phyloP scores from a whole-genome alignment of 2,113 vertebrate genomes.

The Copsychus sechellarum region DNA sequence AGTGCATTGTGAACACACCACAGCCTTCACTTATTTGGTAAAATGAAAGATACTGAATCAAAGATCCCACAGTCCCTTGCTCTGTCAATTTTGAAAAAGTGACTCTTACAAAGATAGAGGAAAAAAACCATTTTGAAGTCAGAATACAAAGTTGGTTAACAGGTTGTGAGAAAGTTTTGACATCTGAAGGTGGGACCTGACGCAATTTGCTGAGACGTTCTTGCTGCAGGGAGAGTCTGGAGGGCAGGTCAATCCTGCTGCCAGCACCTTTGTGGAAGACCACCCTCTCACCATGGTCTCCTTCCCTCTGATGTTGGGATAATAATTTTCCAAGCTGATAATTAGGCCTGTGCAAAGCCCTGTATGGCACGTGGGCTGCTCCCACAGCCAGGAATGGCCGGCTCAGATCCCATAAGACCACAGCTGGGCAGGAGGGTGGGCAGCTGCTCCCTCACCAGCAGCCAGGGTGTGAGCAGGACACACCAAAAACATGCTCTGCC shows the following conservation, averaged over 20 bases:
- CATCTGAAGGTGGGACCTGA: background rate
- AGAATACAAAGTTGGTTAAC: background rate
- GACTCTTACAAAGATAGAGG: background rate
- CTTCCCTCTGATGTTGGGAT: background rate
- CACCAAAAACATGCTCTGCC: background rate
- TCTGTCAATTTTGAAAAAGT: background rate
- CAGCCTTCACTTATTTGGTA: background rate
- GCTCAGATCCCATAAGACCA: accelerated
- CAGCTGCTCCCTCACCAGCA: no score
- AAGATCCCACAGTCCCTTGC: background rate
- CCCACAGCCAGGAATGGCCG: accelerated
- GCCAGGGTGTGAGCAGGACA: background rate
- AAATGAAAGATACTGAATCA: background rate
- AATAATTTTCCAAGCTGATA: background rate
- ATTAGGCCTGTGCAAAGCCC: background rate
- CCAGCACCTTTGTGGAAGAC: background rate
- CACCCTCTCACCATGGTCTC: accelerated
- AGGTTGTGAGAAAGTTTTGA: background rate
- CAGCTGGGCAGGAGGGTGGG: background rate
- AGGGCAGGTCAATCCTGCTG: background rate
- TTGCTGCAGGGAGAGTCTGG: background rate
- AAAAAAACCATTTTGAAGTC: background rate
- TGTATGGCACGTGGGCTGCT: background rate
- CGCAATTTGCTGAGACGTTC: background rate
- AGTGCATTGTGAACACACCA: background rate